Evolutionary conservation across 1,140 invertebrate genomes (phyloP).

Genomic region (Eurosta solidaginis): DNA sequence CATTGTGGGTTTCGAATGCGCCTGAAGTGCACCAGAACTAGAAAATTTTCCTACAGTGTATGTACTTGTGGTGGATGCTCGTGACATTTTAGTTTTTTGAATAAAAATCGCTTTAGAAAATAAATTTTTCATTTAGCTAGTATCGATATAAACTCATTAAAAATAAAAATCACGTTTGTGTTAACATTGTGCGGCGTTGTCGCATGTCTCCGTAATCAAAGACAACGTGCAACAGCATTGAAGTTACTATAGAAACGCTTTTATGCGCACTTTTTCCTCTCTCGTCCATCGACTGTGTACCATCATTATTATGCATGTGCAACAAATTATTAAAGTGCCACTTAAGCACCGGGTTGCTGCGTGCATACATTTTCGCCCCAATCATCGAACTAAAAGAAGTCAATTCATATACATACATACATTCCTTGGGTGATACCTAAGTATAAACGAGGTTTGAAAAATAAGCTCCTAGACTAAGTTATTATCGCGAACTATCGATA

Average conservation of each 20-base stretch:
- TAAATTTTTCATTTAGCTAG: background rate
- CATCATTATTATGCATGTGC: slow-evolving; percentile 33
- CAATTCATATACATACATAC: background rate
- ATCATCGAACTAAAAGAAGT: background rate
- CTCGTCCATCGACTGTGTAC: background rate
- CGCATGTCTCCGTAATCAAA: background rate
- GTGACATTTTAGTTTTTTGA: background rate
- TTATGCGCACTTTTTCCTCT: background rate
- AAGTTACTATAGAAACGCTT: too few relatives aligned
- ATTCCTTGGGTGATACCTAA: too few relatives aligned
- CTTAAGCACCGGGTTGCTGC: background rate
- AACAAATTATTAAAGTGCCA: slow-evolving; percentile 35
- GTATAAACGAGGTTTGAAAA: too few relatives aligned
- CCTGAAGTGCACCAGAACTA: background rate
- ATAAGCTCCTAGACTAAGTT: too few relatives aligned
- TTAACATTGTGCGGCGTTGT: background rate
- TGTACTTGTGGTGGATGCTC: background rate
- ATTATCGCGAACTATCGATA: too few relatives aligned
- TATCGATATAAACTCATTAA: slow-evolving; percentile 28
- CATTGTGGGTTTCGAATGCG: too few relatives aligned
- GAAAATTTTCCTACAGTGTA: background rate
- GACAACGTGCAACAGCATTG: background rate
- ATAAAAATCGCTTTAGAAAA: background rate
- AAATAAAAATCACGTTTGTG: slow-evolving; percentile 34
- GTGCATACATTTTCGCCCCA: background rate